Conservation (phyloP, 2,888 invertebrate species). For the Drosophila neonasuta region DNA sequence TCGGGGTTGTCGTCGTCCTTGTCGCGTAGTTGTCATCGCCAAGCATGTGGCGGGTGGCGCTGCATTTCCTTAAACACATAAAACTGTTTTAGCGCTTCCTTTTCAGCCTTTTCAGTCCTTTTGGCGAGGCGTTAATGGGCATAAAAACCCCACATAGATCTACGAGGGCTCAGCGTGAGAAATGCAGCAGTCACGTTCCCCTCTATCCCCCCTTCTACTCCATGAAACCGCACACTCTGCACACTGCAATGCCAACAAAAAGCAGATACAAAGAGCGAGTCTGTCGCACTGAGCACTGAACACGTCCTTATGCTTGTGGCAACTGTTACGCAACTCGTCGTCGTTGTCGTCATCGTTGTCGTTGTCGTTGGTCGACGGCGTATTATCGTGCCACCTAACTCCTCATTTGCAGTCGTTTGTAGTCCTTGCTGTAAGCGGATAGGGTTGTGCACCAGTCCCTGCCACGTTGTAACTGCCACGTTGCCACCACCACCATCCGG, state of each 20-base stretch:
- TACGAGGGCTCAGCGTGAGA: conserved; percentile 59
- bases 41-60: conserved; percentile 47
- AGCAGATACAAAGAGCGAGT: conserved; percentile 50
- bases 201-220: not conserved
- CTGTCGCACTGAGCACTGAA: conserved; percentile 8
- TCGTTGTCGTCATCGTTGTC: conserved; percentile 11
- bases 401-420: conserved; percentile 66
- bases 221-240: not conserved
- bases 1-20: conserved; percentile 33
- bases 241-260: conserved; percentile 47
- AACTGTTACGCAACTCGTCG: conserved; percentile 61
- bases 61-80: conserved; percentile 72
- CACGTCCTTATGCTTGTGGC: conserved; percentile 35
- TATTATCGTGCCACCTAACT: conserved; percentile 65
- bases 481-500: conserved; percentile 14
- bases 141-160: conserved; percentile 53
- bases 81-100: conserved; percentile 72
- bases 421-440: conserved; percentile 33
- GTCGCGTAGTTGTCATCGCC: conserved; percentile 56
- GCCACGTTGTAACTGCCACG: not conserved
- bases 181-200: conserved; percentile 59
- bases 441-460: conserved; percentile 13
- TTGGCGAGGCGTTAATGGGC: conserved; percentile 65
- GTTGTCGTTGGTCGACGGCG: conserved; percentile 31
- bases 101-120: conserved; percentile 58